phyloP scores from a whole-genome alignment of 2,797 vertebrate genomes.

The Sebastes ruberrimus region DNA sequence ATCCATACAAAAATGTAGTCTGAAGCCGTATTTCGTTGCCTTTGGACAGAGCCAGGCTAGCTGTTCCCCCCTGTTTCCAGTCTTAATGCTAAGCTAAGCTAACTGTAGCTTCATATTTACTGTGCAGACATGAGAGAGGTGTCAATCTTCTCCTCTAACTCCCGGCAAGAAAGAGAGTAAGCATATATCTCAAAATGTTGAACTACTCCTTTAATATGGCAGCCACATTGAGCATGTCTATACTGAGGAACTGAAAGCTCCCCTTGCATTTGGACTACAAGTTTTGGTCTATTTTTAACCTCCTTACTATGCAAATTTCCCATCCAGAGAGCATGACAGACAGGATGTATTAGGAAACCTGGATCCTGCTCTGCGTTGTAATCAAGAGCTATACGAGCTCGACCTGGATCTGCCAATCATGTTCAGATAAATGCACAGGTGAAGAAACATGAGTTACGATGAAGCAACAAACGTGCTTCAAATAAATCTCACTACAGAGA shows the following conservation, averaged over 20 bases:
- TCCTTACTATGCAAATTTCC: constrained; percentile 35
- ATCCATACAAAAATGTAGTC: neutral
- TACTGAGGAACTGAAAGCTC: neutral
- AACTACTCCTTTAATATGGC: neutral
- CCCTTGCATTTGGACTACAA: neutral
- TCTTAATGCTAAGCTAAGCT: neutral
- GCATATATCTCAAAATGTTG: neutral
- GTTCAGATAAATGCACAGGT: constrained; percentile 21
- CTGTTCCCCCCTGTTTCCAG: neutral
- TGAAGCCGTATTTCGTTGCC: neutral
- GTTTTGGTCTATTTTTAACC: constrained; percentile 40
- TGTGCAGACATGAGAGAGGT: neutral
- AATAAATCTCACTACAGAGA: constrained; percentile 7
- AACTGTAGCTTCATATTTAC: neutral
- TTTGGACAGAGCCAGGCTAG: too few species aligned
- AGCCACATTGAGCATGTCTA: neutral
- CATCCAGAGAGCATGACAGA: constrained; percentile 27
- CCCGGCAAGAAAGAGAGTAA: neutral
- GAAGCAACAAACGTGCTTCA: constrained; percentile 20
- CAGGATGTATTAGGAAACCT: constrained; percentile 11
- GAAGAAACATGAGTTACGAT: constrained; percentile 1
- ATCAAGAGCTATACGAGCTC: constrained; percentile 9
- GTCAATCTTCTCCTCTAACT: neutral
- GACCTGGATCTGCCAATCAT: constrained; percentile 28
- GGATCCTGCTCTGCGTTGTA: constrained; percentile 20